Percentiles rank a stretch among this genome's conserved stretches.
Conservation (phyloP, 2,888 invertebrate species). For the Chelonus formosanus region DNA sequence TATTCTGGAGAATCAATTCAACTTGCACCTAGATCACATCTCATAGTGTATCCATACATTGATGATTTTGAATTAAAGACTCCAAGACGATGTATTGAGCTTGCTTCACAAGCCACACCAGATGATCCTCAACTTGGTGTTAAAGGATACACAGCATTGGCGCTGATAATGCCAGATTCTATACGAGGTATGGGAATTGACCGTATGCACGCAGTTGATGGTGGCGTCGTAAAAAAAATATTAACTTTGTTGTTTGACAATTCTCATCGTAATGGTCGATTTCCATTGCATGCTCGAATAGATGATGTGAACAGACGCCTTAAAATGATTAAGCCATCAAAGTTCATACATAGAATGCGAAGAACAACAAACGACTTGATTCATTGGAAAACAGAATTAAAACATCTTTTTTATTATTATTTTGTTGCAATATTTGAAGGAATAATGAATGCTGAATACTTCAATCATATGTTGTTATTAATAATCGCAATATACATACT, state of each 20-base stretch:
- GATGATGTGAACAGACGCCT: slow-evolving; percentile 22
- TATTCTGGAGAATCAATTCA: slow-evolving; percentile 21
- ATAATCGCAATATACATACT: slow-evolving; percentile 27
- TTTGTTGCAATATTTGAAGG: slow-evolving; percentile 31
- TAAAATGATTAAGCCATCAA: slow-evolving; percentile 31
- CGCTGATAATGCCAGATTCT: slow-evolving; percentile 34
- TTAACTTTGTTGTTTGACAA: slow-evolving; percentile 33
- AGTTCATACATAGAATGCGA: slow-evolving; percentile 34
- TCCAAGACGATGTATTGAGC: neutral
- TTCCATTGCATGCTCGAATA: slow-evolving; percentile 21
- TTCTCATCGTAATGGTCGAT: slow-evolving; percentile 15
- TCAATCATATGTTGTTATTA: slow-evolving; percentile 26
- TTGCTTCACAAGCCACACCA: neutral
- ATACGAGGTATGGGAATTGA: slow-evolving; percentile 30
- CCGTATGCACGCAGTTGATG: slow-evolving; percentile 32
- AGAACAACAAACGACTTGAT: slow-evolving; percentile 25
- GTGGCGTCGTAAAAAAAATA: slow-evolving; percentile 31
- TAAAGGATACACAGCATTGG: slow-evolving; percentile 33
- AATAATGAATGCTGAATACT: slow-evolving; percentile 32
- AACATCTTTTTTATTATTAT: slow-evolving; percentile 36
- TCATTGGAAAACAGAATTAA: slow-evolving; percentile 37
- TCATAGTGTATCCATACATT: slow-evolving; percentile 30
- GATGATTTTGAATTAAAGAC: slow-evolving; percentile 26
- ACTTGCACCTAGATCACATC: slow-evolving; percentile 21
- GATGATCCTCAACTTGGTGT: slow-evolving; percentile 23